Conservation (phyloP, 1,140 invertebrate genomes). For the Zaprionus lachaisei region DNA sequence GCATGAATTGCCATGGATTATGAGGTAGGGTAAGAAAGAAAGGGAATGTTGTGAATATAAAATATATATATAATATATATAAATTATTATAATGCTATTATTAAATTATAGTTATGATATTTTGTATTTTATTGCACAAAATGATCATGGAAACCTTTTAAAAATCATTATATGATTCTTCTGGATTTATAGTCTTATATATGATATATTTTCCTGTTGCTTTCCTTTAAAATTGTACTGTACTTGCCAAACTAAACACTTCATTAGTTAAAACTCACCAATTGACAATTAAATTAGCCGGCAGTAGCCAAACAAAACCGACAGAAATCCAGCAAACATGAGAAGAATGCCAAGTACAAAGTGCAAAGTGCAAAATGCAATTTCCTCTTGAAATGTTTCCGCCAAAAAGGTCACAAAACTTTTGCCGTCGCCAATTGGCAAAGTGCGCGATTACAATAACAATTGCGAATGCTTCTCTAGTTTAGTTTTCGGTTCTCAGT, state of each 20-base stretch:
- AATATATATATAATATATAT: not conserved
- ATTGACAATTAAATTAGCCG: not conserved
- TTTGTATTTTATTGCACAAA: not conserved
- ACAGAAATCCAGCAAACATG: not conserved
- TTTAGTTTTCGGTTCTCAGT: slow-evolving; percentile 10
- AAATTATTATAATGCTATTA: not conserved
- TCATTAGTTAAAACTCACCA: slow-evolving; percentile 19
- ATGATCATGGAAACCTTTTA: too few relatives aligned
- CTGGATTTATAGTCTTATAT: not conserved
- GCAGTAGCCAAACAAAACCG: not conserved
- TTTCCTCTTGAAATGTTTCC: slow-evolving; percentile 37
- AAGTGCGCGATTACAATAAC: slow-evolving; percentile 33
- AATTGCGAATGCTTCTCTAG: not conserved
- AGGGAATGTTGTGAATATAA: not conserved
- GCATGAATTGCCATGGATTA: too few relatives aligned
- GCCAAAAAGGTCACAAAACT: slow-evolving; percentile 53
- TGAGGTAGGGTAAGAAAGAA: not conserved
- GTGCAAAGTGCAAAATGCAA: slow-evolving; percentile 46
- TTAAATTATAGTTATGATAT: not conserved
- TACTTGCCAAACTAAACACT: not conserved
- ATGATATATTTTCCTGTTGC: not conserved
- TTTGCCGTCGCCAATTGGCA: slow-evolving; percentile 51
- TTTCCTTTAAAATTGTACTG: not conserved
- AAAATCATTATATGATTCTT: too few relatives aligned
- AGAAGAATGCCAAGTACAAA: slow-evolving; percentile 27